phyloP scores from a whole-genome alignment of 2,797 vertebrate genomes.

The Orientallactaga sibirica region DNA sequence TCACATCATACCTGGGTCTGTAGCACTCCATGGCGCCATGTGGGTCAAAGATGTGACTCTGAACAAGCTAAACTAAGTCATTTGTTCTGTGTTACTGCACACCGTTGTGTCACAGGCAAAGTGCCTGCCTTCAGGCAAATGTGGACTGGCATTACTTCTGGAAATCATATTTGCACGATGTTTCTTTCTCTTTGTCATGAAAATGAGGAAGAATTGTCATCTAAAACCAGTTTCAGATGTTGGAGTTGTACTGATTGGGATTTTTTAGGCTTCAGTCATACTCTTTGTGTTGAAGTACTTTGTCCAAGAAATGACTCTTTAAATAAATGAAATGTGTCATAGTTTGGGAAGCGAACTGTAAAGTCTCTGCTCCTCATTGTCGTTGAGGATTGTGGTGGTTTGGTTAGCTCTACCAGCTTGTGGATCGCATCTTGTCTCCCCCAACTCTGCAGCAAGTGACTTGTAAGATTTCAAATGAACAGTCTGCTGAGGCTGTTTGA shows the following conservation, averaged over 20 bases:
- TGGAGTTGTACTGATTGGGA: constrained; percentile 41
- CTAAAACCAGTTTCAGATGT: constrained; percentile 75
- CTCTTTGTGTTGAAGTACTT: constrained; percentile 44
- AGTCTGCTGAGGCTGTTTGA: constrained; percentile 32
- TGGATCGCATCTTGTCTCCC: not conserved
- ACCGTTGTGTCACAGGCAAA: constrained; percentile 33
- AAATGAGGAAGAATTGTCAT: constrained; percentile 60
- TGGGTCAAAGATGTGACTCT: constrained; percentile 39
- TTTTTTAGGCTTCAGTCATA: constrained; percentile 45
- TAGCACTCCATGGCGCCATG: not conserved
- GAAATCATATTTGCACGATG: constrained; percentile 69
- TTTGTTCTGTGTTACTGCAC: constrained; percentile 62
- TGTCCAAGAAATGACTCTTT: constrained; percentile 72
- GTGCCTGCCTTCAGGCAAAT: constrained; percentile 5
- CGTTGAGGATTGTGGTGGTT: constrained; percentile 19
- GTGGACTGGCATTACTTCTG: constrained; percentile 48
- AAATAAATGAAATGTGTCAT: constrained; percentile 63
- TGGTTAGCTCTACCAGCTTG: constrained; percentile 30
- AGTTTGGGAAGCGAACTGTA: constrained; percentile 36
- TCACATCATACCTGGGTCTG: constrained; percentile 19
- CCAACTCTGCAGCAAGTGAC: constrained; percentile 1
- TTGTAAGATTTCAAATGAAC: constrained; percentile 9
- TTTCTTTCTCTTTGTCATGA: constrained; percentile 72
- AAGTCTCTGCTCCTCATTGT: constrained; percentile 44
- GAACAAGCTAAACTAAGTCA: constrained; percentile 45